A percentile compares a stretch with the other conserved stretches of the same genome.
These are phyloP conservation scores for Xiphydria camelus DNA, from an alignment of 2,888 invertebrate genomes.

Conservation along the genomic window DNA sequence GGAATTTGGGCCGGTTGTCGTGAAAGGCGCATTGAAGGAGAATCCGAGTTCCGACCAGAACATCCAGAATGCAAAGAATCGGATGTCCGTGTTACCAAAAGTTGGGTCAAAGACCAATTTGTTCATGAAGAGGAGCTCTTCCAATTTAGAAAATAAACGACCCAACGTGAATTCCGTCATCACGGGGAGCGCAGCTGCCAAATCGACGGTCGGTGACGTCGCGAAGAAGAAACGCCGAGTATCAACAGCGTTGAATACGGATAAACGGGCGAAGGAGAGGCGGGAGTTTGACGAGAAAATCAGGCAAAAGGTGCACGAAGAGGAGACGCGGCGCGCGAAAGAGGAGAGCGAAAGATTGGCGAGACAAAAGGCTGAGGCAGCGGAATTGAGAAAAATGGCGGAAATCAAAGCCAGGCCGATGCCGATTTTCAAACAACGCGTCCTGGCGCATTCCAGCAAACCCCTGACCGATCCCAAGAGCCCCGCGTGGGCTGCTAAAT, in stretches of 20 bases:
- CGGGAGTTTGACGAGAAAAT: constrained; percentile 64
- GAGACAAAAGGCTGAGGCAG: constrained; percentile 60
- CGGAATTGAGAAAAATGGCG: constrained; percentile 62
- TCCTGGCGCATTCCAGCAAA: constrained; percentile 60
- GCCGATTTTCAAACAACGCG: constrained; percentile 60
- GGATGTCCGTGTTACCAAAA: constrained; percentile 4
- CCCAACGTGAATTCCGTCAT: no score
- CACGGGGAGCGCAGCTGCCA: no score
- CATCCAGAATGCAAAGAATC: constrained; percentile 35
- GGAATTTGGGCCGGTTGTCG: constrained; percentile 58
- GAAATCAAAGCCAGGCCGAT: constrained; percentile 69
- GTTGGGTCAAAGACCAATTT: no score
- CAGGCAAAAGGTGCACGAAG: constrained; percentile 59
- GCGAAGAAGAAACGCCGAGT: neutral
- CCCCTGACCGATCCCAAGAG: constrained; percentile 69
- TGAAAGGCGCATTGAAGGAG: constrained; percentile 44
- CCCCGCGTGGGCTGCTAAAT: constrained; percentile 54
- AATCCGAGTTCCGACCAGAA: constrained; percentile 29
- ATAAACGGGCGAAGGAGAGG: constrained; percentile 66
- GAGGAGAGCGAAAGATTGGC: constrained; percentile 43
- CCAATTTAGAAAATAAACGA: no score
- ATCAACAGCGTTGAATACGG: constrained; percentile 61
- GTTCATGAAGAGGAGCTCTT: no score
- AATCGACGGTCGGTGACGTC: no score
- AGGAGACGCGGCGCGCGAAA: constrained; percentile 59